Evolutionary conservation across 2,888 invertebrate species (phyloP).

Genomic region (Pyrrhia umbra): DNA sequence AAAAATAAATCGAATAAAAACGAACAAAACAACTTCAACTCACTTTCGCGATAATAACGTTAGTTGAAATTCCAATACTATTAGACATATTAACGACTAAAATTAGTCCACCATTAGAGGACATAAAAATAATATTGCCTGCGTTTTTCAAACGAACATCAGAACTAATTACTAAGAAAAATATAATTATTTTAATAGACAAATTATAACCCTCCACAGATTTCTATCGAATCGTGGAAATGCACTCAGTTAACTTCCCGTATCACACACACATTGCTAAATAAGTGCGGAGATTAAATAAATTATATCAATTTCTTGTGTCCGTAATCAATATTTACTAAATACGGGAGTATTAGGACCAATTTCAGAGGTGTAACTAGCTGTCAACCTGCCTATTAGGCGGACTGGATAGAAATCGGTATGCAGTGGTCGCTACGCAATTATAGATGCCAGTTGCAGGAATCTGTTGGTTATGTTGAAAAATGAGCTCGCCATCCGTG

Average conservation of each 20-base stretch:
- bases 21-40: background rate
- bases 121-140: constrained; percentile 22
- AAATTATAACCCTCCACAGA: constrained; percentile 31
- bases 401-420: constrained; percentile 67
- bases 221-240: constrained; percentile 36
- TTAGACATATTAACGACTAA: background rate
- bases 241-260: constrained; percentile 38
- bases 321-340: constrained; percentile 41
- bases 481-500: constrained; percentile 64
- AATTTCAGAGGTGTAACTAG: constrained; percentile 41
- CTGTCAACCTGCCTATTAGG: constrained; percentile 40
- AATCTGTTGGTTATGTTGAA: constrained; percentile 66
- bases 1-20: background rate
- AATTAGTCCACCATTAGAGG: constrained; percentile 12
- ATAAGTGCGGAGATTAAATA: constrained; percentile 30
- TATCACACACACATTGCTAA: constrained; percentile 4
- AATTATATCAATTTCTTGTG: constrained; percentile 53
- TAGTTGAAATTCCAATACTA: background rate
- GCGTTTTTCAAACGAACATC: constrained; percentile 19
- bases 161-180: constrained; percentile 28
- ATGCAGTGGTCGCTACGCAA: constrained; percentile 64
- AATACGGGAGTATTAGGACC: constrained; percentile 32
- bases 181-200: constrained; percentile 35
- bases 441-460: constrained; percentile 73
- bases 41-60: background rate